phyloP scores from a whole-genome alignment of 1,140 invertebrate genomes.

The Artemia franciscana region DNA sequence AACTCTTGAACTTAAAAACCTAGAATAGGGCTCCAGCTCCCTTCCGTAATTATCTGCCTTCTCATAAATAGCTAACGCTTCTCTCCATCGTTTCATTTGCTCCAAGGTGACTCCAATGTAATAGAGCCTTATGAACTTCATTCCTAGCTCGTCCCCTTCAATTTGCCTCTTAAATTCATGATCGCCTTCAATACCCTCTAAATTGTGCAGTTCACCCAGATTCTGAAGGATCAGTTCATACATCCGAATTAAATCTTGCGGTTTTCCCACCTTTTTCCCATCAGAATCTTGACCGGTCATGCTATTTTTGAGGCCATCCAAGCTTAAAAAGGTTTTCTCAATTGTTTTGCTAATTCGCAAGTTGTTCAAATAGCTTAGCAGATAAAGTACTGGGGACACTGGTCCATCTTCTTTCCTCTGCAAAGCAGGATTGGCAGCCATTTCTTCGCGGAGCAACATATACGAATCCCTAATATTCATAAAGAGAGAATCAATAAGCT shows the following conservation, averaged over 20 bases:
- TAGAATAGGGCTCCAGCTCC: no score
- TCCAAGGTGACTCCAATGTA: no score
- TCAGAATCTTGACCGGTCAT: conserved; percentile 13
- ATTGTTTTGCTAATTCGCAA: conserved; percentile 65
- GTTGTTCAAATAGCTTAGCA: conserved; percentile 70
- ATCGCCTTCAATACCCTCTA: conserved; percentile 52
- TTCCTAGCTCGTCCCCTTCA: conserved; percentile 27
- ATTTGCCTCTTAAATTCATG: conserved; percentile 44
- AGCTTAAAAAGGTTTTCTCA: conserved; percentile 62
- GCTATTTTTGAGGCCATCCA: conserved; percentile 25
- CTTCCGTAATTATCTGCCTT: no score
- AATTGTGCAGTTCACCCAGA: conserved; percentile 54
- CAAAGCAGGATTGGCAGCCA: conserved; percentile 44
- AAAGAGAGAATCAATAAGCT: conserved; percentile 65
- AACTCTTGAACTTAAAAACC: no score
- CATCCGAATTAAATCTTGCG: conserved; percentile 74
- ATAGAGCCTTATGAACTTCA: conserved; percentile 24
- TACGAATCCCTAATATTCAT: conserved; percentile 68
- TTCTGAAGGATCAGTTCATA: conserved; percentile 90
- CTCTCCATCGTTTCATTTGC: no score
- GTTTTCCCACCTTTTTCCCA: conserved; percentile 29
- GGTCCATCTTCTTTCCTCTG: conserved; percentile 20
- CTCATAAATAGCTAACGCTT: no score
- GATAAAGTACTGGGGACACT: conserved; percentile 35
- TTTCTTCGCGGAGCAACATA: conserved; percentile 50